Evolutionary conservation across 2,888 invertebrate genomes (phyloP).

Genomic region (Axea sp.): DNA sequence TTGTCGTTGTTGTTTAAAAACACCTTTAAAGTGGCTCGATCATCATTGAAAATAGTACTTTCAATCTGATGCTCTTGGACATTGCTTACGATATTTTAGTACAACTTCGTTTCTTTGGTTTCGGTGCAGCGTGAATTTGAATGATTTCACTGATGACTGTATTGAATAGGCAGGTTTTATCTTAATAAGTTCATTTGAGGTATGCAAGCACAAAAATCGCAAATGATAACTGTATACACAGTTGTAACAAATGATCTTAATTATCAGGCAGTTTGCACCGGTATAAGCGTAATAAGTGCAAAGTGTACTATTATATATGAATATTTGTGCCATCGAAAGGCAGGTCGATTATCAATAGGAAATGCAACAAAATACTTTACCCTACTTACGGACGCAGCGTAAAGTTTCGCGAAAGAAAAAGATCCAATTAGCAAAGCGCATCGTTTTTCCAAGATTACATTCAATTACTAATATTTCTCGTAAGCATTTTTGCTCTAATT

Average conservation of each 20-base stretch:
- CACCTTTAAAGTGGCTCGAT: constrained; percentile 20
- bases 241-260: too few species aligned
- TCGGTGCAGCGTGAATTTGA: constrained; percentile 62
- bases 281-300: too few species aligned
- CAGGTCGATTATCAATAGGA: constrained; percentile 11
- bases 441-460: constrained; percentile 26
- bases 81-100: constrained; percentile 43
- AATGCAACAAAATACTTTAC: constrained; percentile 34
- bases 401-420: constrained; percentile 6
- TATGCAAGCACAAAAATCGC: too few species aligned
- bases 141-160: too few species aligned
- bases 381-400: constrained; percentile 3
- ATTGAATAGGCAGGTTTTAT: too few species aligned
- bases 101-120: constrained; percentile 12
- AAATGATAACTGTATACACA: too few species aligned
- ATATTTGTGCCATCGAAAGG: constrained; percentile 12
- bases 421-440: constrained; percentile 22
- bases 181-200: too few species aligned
- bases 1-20: too few species aligned
- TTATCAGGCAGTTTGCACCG: constrained; percentile 61
- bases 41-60: constrained; percentile 38
- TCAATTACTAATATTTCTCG: constrained; percentile 22
- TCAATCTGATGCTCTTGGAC: constrained; percentile 42
- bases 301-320: constrained; percentile 12
- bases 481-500: constrained; percentile 40